Percentiles rank a stretch among this genome's conserved stretches.
These are phyloP conservation scores for Trichonephila clavipes DNA, from an alignment of 1,140 invertebrate species.

Conservation along the genomic window DNA sequence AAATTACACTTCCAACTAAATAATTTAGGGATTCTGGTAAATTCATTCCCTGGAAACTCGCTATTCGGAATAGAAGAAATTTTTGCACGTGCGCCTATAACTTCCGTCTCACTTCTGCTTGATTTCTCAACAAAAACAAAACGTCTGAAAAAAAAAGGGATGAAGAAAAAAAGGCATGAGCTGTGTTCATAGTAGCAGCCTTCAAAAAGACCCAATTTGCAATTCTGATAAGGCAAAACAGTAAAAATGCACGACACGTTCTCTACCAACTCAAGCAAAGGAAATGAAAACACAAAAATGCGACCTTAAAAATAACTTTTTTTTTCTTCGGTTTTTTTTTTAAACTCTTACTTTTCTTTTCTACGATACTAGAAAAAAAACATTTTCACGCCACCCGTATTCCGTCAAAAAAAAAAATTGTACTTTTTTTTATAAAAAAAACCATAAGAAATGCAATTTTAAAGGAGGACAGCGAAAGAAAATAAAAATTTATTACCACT, in stretches of 20 bases:
- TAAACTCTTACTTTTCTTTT: conserved; percentile 3
- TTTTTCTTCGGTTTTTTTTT: neutral
- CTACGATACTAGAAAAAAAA: neutral
- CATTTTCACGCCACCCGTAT: neutral
- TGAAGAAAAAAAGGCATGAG: neutral
- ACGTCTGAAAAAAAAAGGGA: neutral
- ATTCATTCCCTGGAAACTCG: no score
- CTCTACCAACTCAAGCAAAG: neutral
- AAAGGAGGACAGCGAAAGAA: neutral
- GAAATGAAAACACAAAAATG: neutral
- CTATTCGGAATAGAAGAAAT: neutral
- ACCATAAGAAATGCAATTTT: neutral
- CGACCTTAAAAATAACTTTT: conserved; percentile 17
- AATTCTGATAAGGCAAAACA: neutral
- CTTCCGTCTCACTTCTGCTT: neutral
- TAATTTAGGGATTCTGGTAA: no score
- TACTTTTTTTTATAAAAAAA: neutral
- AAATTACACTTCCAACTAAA: no score
- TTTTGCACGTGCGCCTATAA: neutral
- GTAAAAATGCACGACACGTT: conserved; percentile 7
- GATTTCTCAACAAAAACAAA: neutral
- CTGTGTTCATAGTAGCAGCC: neutral
- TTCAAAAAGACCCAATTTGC: neutral
- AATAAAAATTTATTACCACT: neutral
- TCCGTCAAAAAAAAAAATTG: neutral